These are phyloP conservation scores for Drosophila micromelanica DNA, from an alignment of 1,140 invertebrate genomes.

Conservation along the genomic window DNA sequence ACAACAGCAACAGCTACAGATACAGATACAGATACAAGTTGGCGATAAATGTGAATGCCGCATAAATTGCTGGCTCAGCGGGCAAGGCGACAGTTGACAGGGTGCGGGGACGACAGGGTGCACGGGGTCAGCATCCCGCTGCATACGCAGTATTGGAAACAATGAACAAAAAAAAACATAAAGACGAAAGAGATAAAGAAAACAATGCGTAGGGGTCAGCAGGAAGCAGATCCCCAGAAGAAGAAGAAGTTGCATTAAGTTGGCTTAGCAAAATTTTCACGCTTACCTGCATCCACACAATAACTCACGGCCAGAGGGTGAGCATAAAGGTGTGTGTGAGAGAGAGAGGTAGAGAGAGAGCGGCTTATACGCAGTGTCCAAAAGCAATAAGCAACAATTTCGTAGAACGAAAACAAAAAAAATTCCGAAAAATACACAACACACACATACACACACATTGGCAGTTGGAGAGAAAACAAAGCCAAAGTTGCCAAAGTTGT, in stretches of 20 bases:
- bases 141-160: conserved; percentile 16
- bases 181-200: conserved; percentile 27
- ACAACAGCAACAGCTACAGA: background rate
- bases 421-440: background rate
- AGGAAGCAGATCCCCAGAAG: conserved; percentile 27
- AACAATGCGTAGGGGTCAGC: conserved; percentile 61
- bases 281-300: conserved; percentile 69
- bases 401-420: conserved; percentile 57
- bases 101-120: background rate
- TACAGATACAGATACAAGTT: conserved; percentile 38
- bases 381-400: conserved; percentile 78
- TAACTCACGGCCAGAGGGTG: conserved; percentile 20
- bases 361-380: conserved; percentile 34
- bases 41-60: conserved; percentile 40
- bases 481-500: conserved; percentile 66
- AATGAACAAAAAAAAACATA: conserved; percentile 2
- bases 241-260: conserved; percentile 74
- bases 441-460: conserved; percentile 10
- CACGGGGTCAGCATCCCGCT: conserved; percentile 28
- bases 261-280: conserved; percentile 80
- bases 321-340: background rate
- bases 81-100: conserved; percentile 13
- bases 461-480: conserved; percentile 39
- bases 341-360: conserved; percentile 6
- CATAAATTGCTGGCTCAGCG: conserved; percentile 49